Evolutionary conservation across 2,113 vertebrate genomes (phyloP), one percentile per base, ranked within the genome.

Genomic region (Thomomys bottae): DNA sequence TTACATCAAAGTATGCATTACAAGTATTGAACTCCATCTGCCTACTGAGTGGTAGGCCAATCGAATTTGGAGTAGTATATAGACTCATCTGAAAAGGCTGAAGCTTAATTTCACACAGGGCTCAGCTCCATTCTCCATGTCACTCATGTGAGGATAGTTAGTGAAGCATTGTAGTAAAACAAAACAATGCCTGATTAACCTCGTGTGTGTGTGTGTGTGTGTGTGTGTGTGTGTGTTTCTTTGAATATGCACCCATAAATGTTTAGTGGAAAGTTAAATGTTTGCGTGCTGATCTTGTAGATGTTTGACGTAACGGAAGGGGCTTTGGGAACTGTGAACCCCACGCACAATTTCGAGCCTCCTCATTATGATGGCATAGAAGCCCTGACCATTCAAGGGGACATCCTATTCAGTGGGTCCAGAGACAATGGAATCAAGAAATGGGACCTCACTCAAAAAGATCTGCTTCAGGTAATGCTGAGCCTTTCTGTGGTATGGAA

Each of bases 231-330:
- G 8, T 1, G 3, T 78, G 30, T 90, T 36, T 87, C 38, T 91
- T 2, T 59, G 49, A 84, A 23, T 70, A 61, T 38, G 49, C 11
- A 28, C 8, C 8, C 71, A 12, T 26, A 81, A 32, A 26, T 57
- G 0, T 8, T 78, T 85, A n/a, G 63, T 79, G 76, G 17, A 88
- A 75, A 59, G 3, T 79, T 87, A 34, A 83, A 24, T 12, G 2
- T 38, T 93, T 75, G 90, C 64, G 85, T 84, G 80, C 87, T 12
- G 34, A 78, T 34, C 79, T 67, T 30, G 97, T 91, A 99, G 99
- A 99, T 99, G 98, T 99, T 99, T 54, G 99, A 99, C 96, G 98
- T 99, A 94, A 97, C 98, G 17, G 99, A 99, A 97, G 99, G 99
- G 0, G 98, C 98, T 94, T 98, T 99, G 96, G 99, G 99, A 73